These are phyloP conservation scores for Oreochromis niloticus DNA, from an alignment of 2,113 vertebrate species.

Conservation along the genomic window DNA sequence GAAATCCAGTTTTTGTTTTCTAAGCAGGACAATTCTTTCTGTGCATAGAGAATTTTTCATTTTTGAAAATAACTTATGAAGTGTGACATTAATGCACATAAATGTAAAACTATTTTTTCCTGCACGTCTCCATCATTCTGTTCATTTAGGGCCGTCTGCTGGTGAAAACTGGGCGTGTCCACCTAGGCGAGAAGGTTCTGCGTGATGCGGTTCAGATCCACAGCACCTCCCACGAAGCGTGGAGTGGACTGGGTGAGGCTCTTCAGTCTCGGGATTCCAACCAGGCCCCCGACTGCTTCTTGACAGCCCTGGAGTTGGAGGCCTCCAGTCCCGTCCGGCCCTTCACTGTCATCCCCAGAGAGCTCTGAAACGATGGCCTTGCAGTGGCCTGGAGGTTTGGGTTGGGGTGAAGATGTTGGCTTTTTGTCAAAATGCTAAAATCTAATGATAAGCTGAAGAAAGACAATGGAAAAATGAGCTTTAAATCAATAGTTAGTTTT, in stretches of 20 bases:
- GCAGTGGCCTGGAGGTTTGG: neutral
- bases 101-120: neutral
- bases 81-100: neutral
- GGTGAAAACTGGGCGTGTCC: slow-evolving; percentile 77
- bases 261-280: slow-evolving; percentile 81
- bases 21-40: neutral
- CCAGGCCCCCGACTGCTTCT: slow-evolving; percentile 89
- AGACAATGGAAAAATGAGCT: neutral
- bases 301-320: slow-evolving; percentile 93
- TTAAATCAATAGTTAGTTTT: neutral
- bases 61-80: neutral
- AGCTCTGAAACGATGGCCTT: slow-evolving; percentile 73
- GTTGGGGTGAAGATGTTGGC: neutral
- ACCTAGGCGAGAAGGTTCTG: slow-evolving; percentile 90
- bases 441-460: neutral
- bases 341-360: slow-evolving; percentile 88
- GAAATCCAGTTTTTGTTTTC: neutral
- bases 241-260: slow-evolving; percentile 90
- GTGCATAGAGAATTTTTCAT: neutral
- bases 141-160: slow-evolving; percentile 82
- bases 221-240: slow-evolving; percentile 86
- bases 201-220: slow-evolving; percentile 85
- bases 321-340: slow-evolving; percentile 89
- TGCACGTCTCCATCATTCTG: slow-evolving; percentile 11
- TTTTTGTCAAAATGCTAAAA: neutral